phyloP scores from a whole-genome alignment of 2,113 vertebrate genomes.

The Ornithorhynchus anatinus region DNA sequence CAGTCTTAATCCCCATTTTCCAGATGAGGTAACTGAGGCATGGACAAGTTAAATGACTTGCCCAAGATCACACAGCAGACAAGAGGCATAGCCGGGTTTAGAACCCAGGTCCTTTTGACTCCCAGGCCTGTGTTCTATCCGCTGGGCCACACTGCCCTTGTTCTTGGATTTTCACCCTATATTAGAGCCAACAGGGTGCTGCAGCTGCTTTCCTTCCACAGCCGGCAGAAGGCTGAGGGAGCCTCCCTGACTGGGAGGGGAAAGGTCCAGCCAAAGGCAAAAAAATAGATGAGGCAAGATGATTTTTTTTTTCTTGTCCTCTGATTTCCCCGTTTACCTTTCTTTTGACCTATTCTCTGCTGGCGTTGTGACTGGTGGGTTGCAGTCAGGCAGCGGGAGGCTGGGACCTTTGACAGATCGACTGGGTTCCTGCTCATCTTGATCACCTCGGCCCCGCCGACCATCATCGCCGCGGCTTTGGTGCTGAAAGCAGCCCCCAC shows the following conservation, averaged over 20 bases:
- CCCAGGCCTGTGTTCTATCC: no score
- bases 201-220: no score
- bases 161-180: neutral
- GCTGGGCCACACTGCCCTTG: no score
- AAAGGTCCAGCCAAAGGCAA: neutral
- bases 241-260: neutral
- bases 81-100: no score
- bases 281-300: neutral
- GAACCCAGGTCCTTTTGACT: no score
- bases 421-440: conserved; percentile 20
- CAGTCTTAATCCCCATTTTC: no score
- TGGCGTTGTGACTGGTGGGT: conserved; percentile 4
- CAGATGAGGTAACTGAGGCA: no score
- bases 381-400: neutral
- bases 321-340: conserved; percentile 23
- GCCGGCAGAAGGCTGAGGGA: neutral
- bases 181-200: neutral
- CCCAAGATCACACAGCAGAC: no score
- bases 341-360: conserved; percentile 37
- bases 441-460: neutral
- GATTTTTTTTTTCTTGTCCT: neutral
- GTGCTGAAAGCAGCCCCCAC: conserved; percentile 1
- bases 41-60: no score
- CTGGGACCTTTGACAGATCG: neutral
- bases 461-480: neutral